These are phyloP conservation scores for Acridotheres tristis DNA, from an alignment of 2,797 vertebrate species.

Conservation along the genomic window DNA sequence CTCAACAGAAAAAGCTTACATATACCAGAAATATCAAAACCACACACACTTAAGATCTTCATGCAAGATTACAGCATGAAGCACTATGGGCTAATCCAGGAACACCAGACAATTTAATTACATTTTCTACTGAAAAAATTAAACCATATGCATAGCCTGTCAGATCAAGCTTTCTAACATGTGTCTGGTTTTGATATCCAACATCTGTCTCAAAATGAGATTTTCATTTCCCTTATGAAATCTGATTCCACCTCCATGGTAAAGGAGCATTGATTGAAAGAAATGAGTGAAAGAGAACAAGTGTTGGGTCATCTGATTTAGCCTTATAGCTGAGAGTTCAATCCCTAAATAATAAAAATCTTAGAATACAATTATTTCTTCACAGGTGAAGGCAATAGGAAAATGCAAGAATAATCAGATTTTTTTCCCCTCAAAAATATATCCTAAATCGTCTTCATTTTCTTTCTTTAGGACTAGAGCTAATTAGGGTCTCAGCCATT, in stretches of 20 bases:
- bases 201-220: slow-evolving; percentile 26
- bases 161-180: background rate
- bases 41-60: background rate
- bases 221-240: slow-evolving; percentile 12
- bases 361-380: background rate
- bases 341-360: background rate
- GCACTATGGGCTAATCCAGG: background rate
- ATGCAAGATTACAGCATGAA: background rate
- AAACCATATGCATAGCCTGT: slow-evolving; percentile 13
- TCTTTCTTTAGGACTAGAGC: background rate
- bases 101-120: slow-evolving; percentile 6
- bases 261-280: background rate
- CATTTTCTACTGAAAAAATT: slow-evolving; percentile 41
- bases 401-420: background rate
- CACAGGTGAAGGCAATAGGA: background rate
- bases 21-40: slow-evolving; percentile 6
- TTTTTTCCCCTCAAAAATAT: background rate
- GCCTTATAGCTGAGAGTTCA: background rate
- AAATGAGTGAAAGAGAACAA: background rate
- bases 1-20: background rate
- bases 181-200: slow-evolving; percentile 28
- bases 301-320: background rate
- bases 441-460: background rate
- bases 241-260: background rate
- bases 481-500: background rate